These are phyloP conservation scores for Plagodis dolabraria DNA, from an alignment of 2,888 invertebrate genomes.

Conservation along the genomic window DNA sequence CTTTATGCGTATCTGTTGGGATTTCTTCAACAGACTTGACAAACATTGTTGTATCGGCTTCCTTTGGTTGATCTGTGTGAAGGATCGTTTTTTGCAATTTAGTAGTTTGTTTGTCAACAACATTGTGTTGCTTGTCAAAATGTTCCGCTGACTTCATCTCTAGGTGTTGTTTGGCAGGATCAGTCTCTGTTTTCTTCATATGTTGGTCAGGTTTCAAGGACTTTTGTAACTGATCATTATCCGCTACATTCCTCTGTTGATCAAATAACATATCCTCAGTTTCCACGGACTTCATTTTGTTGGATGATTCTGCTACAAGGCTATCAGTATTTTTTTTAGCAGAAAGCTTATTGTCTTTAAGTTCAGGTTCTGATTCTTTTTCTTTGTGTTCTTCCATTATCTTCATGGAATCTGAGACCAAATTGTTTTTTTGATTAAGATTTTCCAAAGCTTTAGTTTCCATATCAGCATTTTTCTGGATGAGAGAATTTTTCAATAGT, in stretches of 20 bases:
- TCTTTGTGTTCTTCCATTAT: conserved; percentile 29
- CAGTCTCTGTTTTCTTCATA: background rate
- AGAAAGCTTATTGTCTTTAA: conserved; percentile 5
- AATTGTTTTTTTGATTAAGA: conserved; percentile 1
- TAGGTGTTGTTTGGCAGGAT: conserved; percentile 2
- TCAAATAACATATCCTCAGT: conserved; percentile 18
- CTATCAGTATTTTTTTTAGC: background rate
- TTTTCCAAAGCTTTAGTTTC: conserved; percentile 10
- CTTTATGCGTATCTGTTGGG: conserved; percentile 9
- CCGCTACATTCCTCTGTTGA: conserved; percentile 16
- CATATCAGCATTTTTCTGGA: conserved; percentile 9
- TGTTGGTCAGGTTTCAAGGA: conserved; percentile 13
- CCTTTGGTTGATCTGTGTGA: conserved; percentile 18
- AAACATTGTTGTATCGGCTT: conserved; percentile 26
- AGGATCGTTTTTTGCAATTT: conserved; percentile 13
- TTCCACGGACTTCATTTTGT: conserved; percentile 29
- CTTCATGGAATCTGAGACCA: conserved; percentile 22
- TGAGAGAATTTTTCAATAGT: conserved; percentile 1
- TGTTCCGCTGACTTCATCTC: conserved; percentile 28
- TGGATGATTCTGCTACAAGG: conserved; percentile 6
- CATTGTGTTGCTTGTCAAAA: background rate
- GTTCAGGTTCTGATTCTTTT: conserved; percentile 22
- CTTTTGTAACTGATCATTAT: background rate
- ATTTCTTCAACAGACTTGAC: conserved; percentile 35
- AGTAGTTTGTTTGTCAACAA: conserved; percentile 15